A percentile compares a stretch with the other conserved stretches of the same genome.
Evolutionary conservation across 1,140 invertebrate genomes (phyloP).

Genomic region (Ditylenchus dipsaci): DNA sequence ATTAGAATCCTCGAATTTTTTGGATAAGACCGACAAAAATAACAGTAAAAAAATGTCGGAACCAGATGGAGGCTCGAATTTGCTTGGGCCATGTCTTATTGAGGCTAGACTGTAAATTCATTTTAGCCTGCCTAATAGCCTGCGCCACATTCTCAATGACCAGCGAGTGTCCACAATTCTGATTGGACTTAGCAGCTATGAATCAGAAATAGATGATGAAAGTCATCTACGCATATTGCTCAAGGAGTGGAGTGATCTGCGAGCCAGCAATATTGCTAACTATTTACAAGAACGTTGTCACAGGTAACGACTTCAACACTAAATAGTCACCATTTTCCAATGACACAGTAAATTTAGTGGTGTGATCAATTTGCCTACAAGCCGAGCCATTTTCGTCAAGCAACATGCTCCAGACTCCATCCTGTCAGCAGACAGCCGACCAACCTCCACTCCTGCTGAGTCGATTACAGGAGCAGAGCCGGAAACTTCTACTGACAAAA

Average conservation of each 20-base stretch:
- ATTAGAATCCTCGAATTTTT: too few species aligned
- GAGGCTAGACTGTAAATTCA: too few species aligned
- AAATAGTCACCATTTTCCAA: too few species aligned
- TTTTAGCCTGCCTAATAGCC: constrained; percentile 4
- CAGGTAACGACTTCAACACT: too few species aligned
- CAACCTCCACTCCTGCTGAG: background rate
- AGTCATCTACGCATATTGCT: constrained; percentile 6
- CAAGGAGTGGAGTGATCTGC: background rate
- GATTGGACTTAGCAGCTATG: constrained; percentile 19
- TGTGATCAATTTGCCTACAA: background rate
- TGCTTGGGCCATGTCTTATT: too few species aligned
- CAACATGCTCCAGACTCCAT: background rate
- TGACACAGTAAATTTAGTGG: too few species aligned
- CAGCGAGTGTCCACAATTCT: constrained; percentile 4
- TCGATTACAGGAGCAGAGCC: background rate
- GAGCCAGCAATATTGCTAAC: background rate
- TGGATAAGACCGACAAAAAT: too few species aligned
- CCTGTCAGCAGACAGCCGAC: background rate
- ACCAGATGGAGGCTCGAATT: too few species aligned
- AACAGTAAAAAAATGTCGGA: too few species aligned
- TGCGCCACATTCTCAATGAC: background rate
- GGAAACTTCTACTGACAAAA: background rate
- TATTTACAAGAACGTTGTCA: background rate
- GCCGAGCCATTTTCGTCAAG: background rate
- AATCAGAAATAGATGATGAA: constrained; percentile 25